A percentile compares a stretch with the other conserved stretches of the same genome.
phyloP scores from a whole-genome alignment of 2,888 invertebrate genomes.

The Lepas anatifera region DNA sequence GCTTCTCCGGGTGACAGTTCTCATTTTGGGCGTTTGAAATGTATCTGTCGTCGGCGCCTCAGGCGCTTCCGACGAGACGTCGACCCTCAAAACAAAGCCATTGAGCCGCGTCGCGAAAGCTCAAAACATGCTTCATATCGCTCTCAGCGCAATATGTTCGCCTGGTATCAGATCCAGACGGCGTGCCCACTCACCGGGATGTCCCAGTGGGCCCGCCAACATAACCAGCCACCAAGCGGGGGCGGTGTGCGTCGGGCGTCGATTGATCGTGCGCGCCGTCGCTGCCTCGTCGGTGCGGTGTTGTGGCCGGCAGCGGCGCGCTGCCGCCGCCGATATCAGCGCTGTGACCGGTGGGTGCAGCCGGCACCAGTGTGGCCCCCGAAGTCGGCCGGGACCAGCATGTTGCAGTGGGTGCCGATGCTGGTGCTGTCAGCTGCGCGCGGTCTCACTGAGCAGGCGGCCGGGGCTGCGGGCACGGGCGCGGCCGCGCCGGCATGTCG shows the following conservation, averaged over 20 bases:
- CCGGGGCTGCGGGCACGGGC: no score
- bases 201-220: not conserved
- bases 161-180: not conserved
- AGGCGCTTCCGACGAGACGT: no score
- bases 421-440: not conserved
- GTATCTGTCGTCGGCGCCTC: no score
- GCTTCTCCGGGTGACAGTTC: no score
- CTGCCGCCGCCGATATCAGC: not conserved
- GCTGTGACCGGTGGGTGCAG: not conserved
- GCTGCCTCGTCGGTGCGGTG: conserved; percentile 17
- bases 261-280: conserved; percentile 18
- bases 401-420: not conserved
- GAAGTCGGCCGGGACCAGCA: conserved; percentile 16
- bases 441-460: no score
- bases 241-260: not conserved
- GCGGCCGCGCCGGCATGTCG: conserved; percentile 37
- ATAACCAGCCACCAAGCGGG: not conserved
- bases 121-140: no score
- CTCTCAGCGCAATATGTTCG: no score
- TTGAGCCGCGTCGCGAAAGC: no score
- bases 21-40: no score
- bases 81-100: no score
- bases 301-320: conserved; percentile 13
- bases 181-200: not conserved
- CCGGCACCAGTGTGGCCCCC: not conserved